These are phyloP conservation scores for Rhagoletis zephyria DNA, from an alignment of 1,140 invertebrate genomes.

Conservation along the genomic window DNA sequence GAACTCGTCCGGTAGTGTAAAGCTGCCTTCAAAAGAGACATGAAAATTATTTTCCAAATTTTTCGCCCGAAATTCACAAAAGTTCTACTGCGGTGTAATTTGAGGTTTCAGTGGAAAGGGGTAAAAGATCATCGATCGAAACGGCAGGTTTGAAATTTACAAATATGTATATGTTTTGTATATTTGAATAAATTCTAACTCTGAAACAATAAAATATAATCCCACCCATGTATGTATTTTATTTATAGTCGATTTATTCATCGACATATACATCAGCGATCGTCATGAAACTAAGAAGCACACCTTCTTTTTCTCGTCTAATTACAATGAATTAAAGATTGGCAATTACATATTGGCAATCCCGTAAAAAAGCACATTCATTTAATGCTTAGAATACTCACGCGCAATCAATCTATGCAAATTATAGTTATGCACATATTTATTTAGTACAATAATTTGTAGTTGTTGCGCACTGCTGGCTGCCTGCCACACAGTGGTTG, in stretches of 20 bases:
- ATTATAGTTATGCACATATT: not conserved
- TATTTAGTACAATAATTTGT: not conserved
- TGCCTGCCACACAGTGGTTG: not conserved
- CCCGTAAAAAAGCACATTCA: conserved; percentile 5
- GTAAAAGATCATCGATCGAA: no score
- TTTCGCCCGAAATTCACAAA: no score
- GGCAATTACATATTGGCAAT: not conserved
- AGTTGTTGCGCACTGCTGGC: not conserved
- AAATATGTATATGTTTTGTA: no score
- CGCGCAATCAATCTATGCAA: conserved; percentile 40
- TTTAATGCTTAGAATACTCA: conserved; percentile 24
- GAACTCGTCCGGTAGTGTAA: no score
- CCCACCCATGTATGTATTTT: not conserved
- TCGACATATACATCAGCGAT: not conserved
- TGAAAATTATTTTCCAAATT: no score
- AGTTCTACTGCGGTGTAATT: no score
- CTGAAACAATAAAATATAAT: no score
- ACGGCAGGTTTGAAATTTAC: no score
- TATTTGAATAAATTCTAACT: no score
- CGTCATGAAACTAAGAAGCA: not conserved
- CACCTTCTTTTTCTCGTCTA: conserved; percentile 14
- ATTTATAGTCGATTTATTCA: not conserved
- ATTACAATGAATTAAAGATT: conserved; percentile 6
- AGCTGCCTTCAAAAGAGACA: no score
- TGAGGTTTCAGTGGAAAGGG: no score